A percentile compares a stretch with the other conserved stretches of the same genome.
Conservation (phyloP, 1,140 invertebrate species). For the Solen grandis region DNA sequence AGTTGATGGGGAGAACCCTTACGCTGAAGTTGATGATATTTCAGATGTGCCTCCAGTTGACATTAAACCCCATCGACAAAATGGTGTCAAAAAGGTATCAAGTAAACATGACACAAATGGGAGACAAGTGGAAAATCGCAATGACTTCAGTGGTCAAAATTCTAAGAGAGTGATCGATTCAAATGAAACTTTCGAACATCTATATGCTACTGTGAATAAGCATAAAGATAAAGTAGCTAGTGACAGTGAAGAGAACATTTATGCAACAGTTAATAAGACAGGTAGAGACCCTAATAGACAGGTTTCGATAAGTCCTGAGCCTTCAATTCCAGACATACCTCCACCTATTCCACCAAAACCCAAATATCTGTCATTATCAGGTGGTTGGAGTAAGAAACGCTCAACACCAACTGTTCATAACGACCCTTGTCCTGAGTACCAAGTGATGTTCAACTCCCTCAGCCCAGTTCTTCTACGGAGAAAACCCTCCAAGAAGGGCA, state of each 20-base stretch:
- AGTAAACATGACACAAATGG: not conserved
- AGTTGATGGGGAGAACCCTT: not conserved
- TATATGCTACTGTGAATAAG: not conserved
- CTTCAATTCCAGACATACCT: not conserved
- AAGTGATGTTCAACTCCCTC: conserved; percentile 72
- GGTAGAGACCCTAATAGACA: conserved; percentile 24
- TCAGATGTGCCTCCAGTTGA: not conserved
- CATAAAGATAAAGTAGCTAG: not conserved
- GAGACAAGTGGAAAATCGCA: not conserved
- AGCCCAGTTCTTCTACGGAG: conserved; percentile 72
- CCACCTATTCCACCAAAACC: conserved; percentile 45
- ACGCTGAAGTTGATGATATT: not conserved
- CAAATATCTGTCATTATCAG: conserved; percentile 41
- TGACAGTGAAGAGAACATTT: conserved; percentile 21
- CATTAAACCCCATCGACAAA: not conserved
- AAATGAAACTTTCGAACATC: not conserved
- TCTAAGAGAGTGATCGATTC: not conserved
- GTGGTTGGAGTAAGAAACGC: too few species aligned
- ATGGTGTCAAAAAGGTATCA: not conserved
- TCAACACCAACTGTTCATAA: too few species aligned
- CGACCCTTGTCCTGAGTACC: conserved; percentile 68
- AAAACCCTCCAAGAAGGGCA: conserved; percentile 27
- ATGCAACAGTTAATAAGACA: conserved; percentile 47
- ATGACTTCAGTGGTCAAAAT: not conserved
- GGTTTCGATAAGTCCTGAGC: not conserved